Conservation (phyloP, 2,888 invertebrate species). For the Copidosoma aretas region DNA sequence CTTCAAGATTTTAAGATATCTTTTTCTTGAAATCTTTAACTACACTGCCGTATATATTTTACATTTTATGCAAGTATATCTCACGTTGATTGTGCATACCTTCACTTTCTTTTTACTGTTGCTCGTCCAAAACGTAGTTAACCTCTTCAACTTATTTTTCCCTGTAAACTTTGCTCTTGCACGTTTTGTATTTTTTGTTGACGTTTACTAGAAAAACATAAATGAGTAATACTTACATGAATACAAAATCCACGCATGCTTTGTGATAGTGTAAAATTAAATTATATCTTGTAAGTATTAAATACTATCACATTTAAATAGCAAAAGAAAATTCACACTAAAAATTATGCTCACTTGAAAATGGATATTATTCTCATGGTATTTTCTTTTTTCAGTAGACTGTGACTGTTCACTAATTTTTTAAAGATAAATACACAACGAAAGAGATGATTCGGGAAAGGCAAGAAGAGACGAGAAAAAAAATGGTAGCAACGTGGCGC, state of each 20-base stretch:
- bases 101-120: slow-evolving; percentile 24
- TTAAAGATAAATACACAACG: slow-evolving; percentile 3
- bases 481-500: neutral
- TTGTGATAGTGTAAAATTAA: neutral
- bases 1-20: slow-evolving; percentile 42
- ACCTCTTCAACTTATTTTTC: slow-evolving; percentile 27
- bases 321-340: too few relatives aligned
- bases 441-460: slow-evolving; percentile 23
- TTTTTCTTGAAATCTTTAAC: slow-evolving; percentile 39
- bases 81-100: slow-evolving; percentile 15
- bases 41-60: slow-evolving; percentile 33
- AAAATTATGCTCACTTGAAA: too few relatives aligned
- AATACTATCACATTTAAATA: neutral
- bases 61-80: slow-evolving; percentile 12
- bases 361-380: too few relatives aligned
- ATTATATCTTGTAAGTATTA: neutral
- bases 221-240: slow-evolving; percentile 25
- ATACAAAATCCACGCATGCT: neutral
- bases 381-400: neutral
- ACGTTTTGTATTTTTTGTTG: slow-evolving; percentile 23
- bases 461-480: slow-evolving; percentile 13
- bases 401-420: slow-evolving; percentile 10
- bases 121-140: slow-evolving; percentile 35
- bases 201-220: slow-evolving; percentile 15
- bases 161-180: slow-evolving; percentile 29